Evolutionary conservation across 2,888 invertebrate genomes (phyloP).

Genomic region (Automeris io): DNA sequence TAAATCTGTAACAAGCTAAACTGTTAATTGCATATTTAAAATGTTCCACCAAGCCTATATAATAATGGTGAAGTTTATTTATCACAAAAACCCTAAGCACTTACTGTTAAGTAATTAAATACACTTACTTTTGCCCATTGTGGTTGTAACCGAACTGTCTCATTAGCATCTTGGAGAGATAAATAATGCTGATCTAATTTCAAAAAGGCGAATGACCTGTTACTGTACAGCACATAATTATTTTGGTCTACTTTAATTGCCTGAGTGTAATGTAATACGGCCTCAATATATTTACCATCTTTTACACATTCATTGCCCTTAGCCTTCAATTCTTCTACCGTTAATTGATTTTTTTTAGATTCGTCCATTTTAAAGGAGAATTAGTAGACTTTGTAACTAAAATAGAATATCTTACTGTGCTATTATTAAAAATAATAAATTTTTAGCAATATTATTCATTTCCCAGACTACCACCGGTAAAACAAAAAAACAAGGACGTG

Average conservation of each 20-base stretch:
- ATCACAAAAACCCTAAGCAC: no score
- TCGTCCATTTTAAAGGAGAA: constrained; percentile 43
- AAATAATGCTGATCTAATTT: constrained; percentile 86
- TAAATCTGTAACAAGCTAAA: no score
- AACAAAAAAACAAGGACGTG: no score
- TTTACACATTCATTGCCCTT: constrained; percentile 87
- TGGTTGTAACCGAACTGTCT: constrained; percentile 84
- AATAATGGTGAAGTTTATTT: no score
- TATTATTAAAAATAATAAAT: no score
- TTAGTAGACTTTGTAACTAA: not conserved
- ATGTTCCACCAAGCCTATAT: no score
- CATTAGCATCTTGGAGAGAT: constrained; percentile 86
- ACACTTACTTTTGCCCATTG: constrained; percentile 87
- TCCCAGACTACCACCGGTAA: no score
- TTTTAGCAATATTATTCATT: no score
- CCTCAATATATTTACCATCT: constrained; percentile 84
- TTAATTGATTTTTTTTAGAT: constrained; percentile 43
- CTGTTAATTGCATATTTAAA: no score
- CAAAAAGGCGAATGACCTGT: constrained; percentile 87
- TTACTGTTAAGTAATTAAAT: no score
- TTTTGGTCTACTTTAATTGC: constrained; percentile 85
- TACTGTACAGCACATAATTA: constrained; percentile 85
- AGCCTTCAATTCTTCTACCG: constrained; percentile 80
- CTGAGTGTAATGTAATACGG: constrained; percentile 86
- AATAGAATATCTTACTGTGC: no score